Evolutionary conservation across 2,888 invertebrate species (phyloP).

Genomic region (Hoplodrina ambigua): DNA sequence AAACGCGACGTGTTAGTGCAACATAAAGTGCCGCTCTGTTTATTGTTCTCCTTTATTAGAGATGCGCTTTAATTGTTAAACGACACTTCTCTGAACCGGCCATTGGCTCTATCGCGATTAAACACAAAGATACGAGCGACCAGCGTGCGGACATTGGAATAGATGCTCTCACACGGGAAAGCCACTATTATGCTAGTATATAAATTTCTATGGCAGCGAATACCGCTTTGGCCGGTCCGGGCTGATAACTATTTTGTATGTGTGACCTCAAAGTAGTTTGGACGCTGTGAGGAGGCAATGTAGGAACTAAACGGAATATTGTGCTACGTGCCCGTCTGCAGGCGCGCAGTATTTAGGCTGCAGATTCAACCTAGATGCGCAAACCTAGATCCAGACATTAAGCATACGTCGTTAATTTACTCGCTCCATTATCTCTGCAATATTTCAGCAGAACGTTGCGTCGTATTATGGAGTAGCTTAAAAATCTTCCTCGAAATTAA

Average conservation of each 20-base stretch:
- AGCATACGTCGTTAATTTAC: conserved; percentile 67
- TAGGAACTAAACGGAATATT: conserved; percentile 60
- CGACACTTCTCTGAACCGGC: conserved; percentile 28
- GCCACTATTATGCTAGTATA: conserved; percentile 51
- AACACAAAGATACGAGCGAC: conserved; percentile 51
- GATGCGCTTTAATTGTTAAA: conserved; percentile 37
- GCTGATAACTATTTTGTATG: conserved; percentile 66
- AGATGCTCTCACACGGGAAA: conserved; percentile 49
- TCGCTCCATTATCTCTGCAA: conserved; percentile 65
- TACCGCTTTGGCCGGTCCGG: conserved; percentile 52
- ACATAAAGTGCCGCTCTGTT: not conserved
- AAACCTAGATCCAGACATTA: conserved; percentile 56
- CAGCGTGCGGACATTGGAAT: conserved; percentile 45
- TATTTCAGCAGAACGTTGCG: conserved; percentile 58
- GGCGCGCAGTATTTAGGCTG: conserved; percentile 55
- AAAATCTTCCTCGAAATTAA: conserved; percentile 42
- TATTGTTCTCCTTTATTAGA: conserved; percentile 34
- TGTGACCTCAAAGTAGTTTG: conserved; percentile 57
- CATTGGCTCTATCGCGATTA: conserved; percentile 46
- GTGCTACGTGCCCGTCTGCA: conserved; percentile 51
- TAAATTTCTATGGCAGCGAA: conserved; percentile 64
- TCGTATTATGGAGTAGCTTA: conserved; percentile 17
- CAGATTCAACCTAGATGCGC: conserved; percentile 52
- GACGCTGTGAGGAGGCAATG: conserved; percentile 46
- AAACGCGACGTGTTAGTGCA: not conserved